A percentile compares a stretch with the other conserved stretches of the same genome.
Evolutionary conservation across 2,797 vertebrate genomes (phyloP).

Genomic region (Fistularia tabacaria): DNA sequence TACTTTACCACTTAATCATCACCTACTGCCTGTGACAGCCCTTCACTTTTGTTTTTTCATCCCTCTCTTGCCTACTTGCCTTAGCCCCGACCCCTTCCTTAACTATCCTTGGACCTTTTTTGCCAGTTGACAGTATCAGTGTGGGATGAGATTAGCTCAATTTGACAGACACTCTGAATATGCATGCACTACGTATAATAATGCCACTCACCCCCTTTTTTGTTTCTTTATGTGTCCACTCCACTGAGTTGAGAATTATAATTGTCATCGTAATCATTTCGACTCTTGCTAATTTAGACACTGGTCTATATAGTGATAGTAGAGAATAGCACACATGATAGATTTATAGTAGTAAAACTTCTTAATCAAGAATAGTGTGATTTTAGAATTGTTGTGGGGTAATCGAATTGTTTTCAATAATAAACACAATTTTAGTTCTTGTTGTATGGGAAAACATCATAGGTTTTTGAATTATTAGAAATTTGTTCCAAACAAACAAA

Average conservation of each 20-base stretch:
- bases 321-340: too few species aligned
- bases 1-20: slow-evolving; percentile 28
- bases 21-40: slow-evolving; percentile 22
- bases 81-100: slow-evolving; percentile 12
- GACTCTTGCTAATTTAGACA: too few species aligned
- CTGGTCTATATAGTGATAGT: too few species aligned
- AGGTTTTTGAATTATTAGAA: too few species aligned
- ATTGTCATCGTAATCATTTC: too few species aligned
- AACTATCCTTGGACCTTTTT: slow-evolving; percentile 53
- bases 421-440: too few species aligned
- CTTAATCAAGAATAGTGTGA: too few species aligned
- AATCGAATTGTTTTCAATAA: too few species aligned
- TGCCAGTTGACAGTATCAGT: slow-evolving; percentile 67
- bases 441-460: too few species aligned
- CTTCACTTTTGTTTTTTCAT: slow-evolving; percentile 19
- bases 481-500: too few species aligned
- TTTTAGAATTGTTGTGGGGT: too few species aligned
- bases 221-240: neutral
- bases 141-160: slow-evolving; percentile 61
- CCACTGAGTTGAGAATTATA: neutral
- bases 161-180: slow-evolving; percentile 68
- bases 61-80: slow-evolving; percentile 29
- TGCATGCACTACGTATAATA: neutral
- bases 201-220: neutral
- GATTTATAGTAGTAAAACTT: too few species aligned